Base-by-base conservation (phyloP, 2,797 vertebrate genomes). In the Crotalus adamanteus region DNA sequence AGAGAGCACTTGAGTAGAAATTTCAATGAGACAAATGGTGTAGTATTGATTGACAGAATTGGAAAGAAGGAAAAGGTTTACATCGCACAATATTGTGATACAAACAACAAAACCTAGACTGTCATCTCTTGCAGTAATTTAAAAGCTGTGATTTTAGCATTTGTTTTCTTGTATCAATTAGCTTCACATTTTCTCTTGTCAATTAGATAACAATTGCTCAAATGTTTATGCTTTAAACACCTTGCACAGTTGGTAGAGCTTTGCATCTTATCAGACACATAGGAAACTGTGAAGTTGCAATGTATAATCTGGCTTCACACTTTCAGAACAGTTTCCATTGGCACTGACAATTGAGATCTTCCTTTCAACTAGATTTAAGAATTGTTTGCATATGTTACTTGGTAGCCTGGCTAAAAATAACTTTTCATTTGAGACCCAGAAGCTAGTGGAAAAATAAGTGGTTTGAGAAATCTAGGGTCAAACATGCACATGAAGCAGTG, bases 101-200 rank as follows among this genome's bases (percentile, higher is more conserved):
- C 2, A 90, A 28, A 22, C 20, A 94, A 53, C 65, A 90, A n/a
- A 55, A 60, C 18, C 86, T 93, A 91, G 90, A 61, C 16, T 92
- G 88, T 63, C 92, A 26, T 25, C 87, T 94, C 91, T 25, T 87
- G 5, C 6, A 26, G 57, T 89, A 95, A 94, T 55, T 92, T 89
- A 95, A 95, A 91, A 91, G 90, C n/a, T 94, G 69, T 4, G 94
- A 88, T 93, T 94, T 94, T 61, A 92, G 25, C 28, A 92, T 83
- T 94, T 91, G 78, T 25, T 90, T 92, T 94, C 47, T 93, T 92
- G 92, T 5, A 42, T 87, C 91, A 93, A 91, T 86, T 94, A 94
- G 78, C 63, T 94, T 4, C 20, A 89, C 87, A 92, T 78, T 57
- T 89, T 90, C 9, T 90, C 93, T 94, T 94, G 59, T 91, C 73